Base-by-base conservation (phyloP, 1,140 invertebrate species). In the Trichoplusia ni region DNA sequence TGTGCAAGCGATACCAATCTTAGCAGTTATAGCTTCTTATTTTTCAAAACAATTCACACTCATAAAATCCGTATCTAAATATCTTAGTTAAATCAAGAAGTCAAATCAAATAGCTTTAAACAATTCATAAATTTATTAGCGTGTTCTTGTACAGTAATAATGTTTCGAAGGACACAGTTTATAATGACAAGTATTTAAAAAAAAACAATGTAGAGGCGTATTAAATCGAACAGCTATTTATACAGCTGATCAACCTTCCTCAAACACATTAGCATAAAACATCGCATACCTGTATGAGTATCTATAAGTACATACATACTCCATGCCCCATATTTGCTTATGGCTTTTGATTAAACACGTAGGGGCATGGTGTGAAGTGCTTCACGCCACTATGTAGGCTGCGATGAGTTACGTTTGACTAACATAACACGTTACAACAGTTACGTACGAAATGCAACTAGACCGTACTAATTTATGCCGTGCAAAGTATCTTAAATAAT, bases 211-310 rank as follows among this genome's bases (percentile, higher is more conserved):
- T 18, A 37, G 27, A 67, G 72, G 73, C 65, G 62, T 69, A 44
- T 68, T 42, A 60, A 71, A 72, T 69, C 40, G 31, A 49, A 14
- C 51, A 42, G 14, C 14, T 68, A 73, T 75, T 72, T 73, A 67
- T 69, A 67, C 73, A 72, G 65, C 67, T 75, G 74, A 73, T 74
- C 77, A 79, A 66, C 70, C 74, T 73, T 67, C 67, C 40, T 64
- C 44, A 38, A 60, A 58, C 61, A 71, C 56, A 77, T 75, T 74
- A 71, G 69, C 70, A 71, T 75, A 65, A 58, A 59, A 62, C 37
- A 23, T 56, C 33, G 19, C 21, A 35, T 47, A 58, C 58, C n/a
- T 25, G 46, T 47, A 46, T 8, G 21, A 40, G 11, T 29, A 8
- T n/a, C n/a, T n/a, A 11, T 59, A 33, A 18, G 21, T 46, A 47